A percentile compares a stretch with the other conserved stretches of the same genome.
Conservation (phyloP, 2,888 invertebrate species). For the Mythimna lalbum region DNA sequence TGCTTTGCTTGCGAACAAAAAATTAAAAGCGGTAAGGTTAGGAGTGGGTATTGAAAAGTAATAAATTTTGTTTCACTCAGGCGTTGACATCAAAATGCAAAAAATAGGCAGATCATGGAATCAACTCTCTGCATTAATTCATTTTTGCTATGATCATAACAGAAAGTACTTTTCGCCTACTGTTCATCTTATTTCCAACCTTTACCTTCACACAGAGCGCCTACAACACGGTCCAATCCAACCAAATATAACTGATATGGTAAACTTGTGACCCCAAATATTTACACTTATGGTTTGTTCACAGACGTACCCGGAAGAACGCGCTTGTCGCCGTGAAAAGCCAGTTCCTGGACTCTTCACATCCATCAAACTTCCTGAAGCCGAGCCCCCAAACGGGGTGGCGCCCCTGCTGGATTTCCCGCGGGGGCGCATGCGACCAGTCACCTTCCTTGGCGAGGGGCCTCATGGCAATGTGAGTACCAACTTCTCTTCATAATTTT, state of each 20-base stretch:
- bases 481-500: neutral
- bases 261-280: neutral
- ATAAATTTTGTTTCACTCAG: too few species aligned
- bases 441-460: slow-evolving; percentile 97
- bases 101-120: too few species aligned
- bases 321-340: slow-evolving; percentile 90
- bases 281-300: slow-evolving; percentile 45
- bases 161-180: neutral
- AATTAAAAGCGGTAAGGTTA: too few species aligned
- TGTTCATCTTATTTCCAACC: too few species aligned
- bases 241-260: neutral
- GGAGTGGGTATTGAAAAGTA: too few species aligned
- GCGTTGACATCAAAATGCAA: too few species aligned
- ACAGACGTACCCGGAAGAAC: slow-evolving; percentile 87
- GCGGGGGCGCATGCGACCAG: slow-evolving; percentile 94
- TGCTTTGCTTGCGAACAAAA: too few species aligned
- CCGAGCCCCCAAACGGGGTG: slow-evolving; percentile 92
- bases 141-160: neutral
- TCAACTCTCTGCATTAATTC: too few species aligned
- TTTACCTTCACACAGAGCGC: neutral
- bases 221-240: neutral
- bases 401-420: slow-evolving; percentile 95
- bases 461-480: slow-evolving; percentile 95
- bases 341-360: slow-evolving; percentile 93
- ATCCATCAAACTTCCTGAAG: slow-evolving; percentile 93